These are phyloP conservation scores for Phanerotoma sp. DNA, from an alignment of 2,888 invertebrate species.

Conservation along the genomic window DNA sequence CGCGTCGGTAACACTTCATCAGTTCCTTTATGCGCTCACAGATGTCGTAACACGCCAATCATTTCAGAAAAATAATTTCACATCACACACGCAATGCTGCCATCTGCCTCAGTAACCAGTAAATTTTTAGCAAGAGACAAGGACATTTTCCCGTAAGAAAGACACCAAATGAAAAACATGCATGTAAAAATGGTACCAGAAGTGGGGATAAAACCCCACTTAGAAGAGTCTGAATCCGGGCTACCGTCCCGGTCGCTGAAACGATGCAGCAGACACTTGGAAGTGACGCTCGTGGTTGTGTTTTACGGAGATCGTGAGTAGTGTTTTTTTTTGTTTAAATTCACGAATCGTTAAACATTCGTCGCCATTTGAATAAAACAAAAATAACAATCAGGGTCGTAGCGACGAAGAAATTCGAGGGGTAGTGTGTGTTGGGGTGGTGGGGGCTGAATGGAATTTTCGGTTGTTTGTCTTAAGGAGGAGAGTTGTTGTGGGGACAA, in stretches of 20 bases:
- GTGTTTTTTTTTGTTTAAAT: no score
- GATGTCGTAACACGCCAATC: constrained; percentile 3
- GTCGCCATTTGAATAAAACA: background rate
- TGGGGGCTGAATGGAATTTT: background rate
- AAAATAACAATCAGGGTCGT: background rate
- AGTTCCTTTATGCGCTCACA: no score
- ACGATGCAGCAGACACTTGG: constrained; percentile 33
- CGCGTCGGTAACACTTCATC: no score
- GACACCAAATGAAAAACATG: constrained; percentile 6
- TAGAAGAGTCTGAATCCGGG: constrained; percentile 19
- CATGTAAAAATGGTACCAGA: constrained; percentile 5
- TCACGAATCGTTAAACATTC: background rate
- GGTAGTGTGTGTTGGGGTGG: background rate
- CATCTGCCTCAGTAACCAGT: no score
- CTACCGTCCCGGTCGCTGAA: constrained; percentile 21
- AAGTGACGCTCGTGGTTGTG: constrained; percentile 39
- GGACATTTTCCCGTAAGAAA: background rate
- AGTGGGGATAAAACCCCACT: constrained; percentile 25
- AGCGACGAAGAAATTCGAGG: background rate
- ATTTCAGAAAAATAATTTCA: no score
- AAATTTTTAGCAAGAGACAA: no score
- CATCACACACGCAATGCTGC: no score
- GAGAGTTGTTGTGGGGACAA: no score
- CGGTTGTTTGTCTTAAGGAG: no score
- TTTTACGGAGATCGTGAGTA: constrained; percentile 22